A percentile compares a stretch with the other conserved stretches of the same genome.
These are phyloP conservation scores for Stegostoma tigrinum DNA, from an alignment of 2,113 vertebrate genomes.

Conservation along the genomic window DNA sequence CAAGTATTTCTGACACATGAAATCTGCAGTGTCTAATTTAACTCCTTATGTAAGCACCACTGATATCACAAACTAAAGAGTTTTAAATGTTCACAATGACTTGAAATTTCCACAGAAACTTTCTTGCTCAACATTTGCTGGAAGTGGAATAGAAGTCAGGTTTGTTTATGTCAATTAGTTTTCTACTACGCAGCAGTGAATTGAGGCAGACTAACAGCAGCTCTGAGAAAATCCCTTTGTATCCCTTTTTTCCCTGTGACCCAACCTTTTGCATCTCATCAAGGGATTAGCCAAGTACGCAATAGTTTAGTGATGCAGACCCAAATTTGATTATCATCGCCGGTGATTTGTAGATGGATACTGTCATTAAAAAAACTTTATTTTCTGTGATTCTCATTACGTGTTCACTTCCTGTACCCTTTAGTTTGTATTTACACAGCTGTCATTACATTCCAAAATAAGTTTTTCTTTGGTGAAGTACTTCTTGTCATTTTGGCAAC, in stretches of 20 bases:
- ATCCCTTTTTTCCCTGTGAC: neutral
- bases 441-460: neutral
- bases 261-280: neutral
- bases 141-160: neutral
- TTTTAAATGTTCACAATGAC: neutral
- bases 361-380: neutral
- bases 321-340: neutral
- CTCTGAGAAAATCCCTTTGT: neutral
- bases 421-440: neutral
- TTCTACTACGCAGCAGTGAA: neutral
- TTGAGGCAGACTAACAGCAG: neutral
- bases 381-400: neutral
- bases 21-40: neutral
- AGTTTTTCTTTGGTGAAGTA: neutral
- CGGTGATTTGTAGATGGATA: neutral
- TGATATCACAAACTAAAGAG: neutral
- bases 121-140: neutral
- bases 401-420: neutral
- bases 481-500: neutral
- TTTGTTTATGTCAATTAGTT: neutral
- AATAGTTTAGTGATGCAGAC: neutral
- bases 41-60: neutral
- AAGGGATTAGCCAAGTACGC: neutral
- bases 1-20: neutral
- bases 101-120: neutral